Percentiles rank a stretch among this genome's conserved stretches.
These are phyloP conservation scores for Schlechtendalia chinensis DNA, from an alignment of 1,140 invertebrate species.

Conservation along the genomic window DNA sequence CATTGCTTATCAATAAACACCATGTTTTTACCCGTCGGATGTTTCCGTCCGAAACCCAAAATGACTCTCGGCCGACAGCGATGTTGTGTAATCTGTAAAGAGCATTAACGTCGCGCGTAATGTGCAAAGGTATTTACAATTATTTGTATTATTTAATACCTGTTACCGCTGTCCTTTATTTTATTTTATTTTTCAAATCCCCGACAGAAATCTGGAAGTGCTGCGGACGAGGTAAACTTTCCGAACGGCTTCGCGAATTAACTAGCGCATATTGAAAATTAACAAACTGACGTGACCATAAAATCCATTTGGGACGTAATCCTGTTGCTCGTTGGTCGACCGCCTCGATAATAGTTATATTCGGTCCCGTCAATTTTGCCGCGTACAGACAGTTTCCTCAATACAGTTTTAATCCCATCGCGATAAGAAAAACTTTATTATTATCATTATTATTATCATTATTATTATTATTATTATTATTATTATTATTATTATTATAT, in stretches of 20 bases:
- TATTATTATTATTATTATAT: too few species aligned
- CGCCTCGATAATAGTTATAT: neutral
- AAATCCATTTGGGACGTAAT: constrained; percentile 28
- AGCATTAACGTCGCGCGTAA: neutral
- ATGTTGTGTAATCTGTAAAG: constrained; percentile 25
- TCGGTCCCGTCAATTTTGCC: neutral
- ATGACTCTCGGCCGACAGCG: neutral
- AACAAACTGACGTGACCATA: neutral
- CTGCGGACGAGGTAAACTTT: neutral
- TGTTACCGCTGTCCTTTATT: neutral
- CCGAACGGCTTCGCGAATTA: neutral
- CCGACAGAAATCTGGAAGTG: neutral
- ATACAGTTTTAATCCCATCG: neutral
- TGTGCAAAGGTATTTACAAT: neutral
- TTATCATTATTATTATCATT: too few species aligned
- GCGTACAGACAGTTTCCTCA: neutral
- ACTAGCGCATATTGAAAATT: constrained; percentile 7
- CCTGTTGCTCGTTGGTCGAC: constrained; percentile 3
- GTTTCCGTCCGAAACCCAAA: too few species aligned
- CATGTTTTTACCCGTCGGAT: too few species aligned
- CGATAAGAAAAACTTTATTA: neutral
- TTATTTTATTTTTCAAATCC: constrained; percentile 25
- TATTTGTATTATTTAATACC: constrained; percentile 27
- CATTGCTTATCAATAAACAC: too few species aligned
- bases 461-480: too few species aligned